Evolutionary conservation across 2,113 vertebrate species (phyloP), one percentile per base, ranked within the genome.

Genomic region (Dryoscopus gambensis): DNA sequence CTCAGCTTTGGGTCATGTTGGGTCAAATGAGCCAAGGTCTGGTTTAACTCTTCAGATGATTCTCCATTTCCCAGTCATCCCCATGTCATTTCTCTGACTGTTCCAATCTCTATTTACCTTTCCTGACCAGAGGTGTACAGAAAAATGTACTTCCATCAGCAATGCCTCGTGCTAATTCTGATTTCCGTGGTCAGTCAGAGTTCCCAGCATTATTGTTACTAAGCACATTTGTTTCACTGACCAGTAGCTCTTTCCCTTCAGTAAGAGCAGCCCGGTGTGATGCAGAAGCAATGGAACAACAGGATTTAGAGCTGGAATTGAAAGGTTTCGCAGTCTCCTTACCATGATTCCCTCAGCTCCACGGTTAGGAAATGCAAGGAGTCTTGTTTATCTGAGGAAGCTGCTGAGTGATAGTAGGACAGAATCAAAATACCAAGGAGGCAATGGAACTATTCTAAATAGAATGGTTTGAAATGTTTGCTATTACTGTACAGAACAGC

Each of bases 401-500:
- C 39, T 81, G 83, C 80, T 82, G 83, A 63, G 86, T 5, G 18
- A 87, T 95, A 78, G 77, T 28, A 81, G 70, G 79, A 81, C 56
- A 50, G 59, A 93, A 90, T 78, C 83, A 87, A 94, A 94, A 95
- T 78, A 96, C 68, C 74, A 81, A 84, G 64, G 52, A 62, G 21
- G 82, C 91, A 92, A 15, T 87, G 80, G 50, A 96, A 81, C 60
- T 85, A 20, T 95, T 94, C 91, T 93, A 92, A 91, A 95, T 87
- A 89, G 67, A 95, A 94, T 94, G 88, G 81, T 55, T 94, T 96
- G 5, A 95, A 96, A 96, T 93, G 95, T 95, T 96, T 95, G 97
- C 93, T 92, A 79, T 95, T 93, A 87, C 87, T 94, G 93, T 92
- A 84, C 83, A 84, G 90, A 93, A 92, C 91, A 93, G 84, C 81